phyloP scores from a whole-genome alignment of 2,888 invertebrate genomes.

The Aphodius sticticus region DNA sequence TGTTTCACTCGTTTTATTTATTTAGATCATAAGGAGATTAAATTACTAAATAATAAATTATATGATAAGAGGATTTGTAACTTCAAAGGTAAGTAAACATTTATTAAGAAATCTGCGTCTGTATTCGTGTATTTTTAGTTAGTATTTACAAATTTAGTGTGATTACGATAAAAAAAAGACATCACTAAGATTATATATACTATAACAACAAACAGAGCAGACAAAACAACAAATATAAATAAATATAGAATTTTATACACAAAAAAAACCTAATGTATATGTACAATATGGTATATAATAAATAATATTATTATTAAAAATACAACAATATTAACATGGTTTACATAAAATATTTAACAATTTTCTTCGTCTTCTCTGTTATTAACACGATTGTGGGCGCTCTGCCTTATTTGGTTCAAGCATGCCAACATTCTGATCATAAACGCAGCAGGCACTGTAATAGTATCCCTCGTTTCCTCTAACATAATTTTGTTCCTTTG shows the following conservation, averaged over 20 bases:
- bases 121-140: not conserved
- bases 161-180: not conserved
- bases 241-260: not conserved
- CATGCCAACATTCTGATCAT: slow-evolving; percentile 81
- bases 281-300: slow-evolving; percentile 15
- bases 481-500: slow-evolving; percentile 83
- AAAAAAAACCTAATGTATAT: slow-evolving; percentile 14
- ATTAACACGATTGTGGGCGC: slow-evolving; percentile 45
- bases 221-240: not conserved
- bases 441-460: slow-evolving; percentile 87
- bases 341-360: slow-evolving; percentile 21
- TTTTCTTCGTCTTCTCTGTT: slow-evolving; percentile 28
- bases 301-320: slow-evolving; percentile 21
- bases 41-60: not conserved
- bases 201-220: not conserved
- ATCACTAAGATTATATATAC: not conserved
- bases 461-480: slow-evolving; percentile 86
- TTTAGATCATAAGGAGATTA: not conserved
- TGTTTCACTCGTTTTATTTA: not conserved
- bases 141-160: not conserved
- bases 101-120: not conserved
- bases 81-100: not conserved
- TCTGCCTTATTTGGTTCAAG: slow-evolving; percentile 70
- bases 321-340: slow-evolving; percentile 24
- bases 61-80: not conserved